Conservation (phyloP, 2,113 vertebrate species). For the Microtus richardsoni region DNA sequence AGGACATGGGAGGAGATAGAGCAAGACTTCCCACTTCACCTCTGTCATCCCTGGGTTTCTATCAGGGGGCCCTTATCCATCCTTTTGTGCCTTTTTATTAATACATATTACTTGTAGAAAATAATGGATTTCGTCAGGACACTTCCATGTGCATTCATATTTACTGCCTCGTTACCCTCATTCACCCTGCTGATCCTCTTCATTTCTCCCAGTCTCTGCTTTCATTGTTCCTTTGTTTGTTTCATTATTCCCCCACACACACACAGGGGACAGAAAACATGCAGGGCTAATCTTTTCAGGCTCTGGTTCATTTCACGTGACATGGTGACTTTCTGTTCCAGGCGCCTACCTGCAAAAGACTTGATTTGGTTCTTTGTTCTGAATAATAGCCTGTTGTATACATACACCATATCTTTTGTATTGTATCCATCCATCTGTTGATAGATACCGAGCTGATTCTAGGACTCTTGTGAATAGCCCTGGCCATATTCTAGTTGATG, state of each 20-base stretch:
- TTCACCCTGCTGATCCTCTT: background rate
- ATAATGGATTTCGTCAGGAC: background rate
- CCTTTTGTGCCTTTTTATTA: background rate
- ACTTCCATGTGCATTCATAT: too few species aligned
- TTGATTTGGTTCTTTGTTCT: background rate
- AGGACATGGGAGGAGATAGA: background rate
- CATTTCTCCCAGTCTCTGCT: background rate
- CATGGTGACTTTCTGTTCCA: background rate
- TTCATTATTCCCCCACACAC: background rate
- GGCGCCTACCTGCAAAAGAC: background rate
- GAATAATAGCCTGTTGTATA: background rate
- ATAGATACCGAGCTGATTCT: background rate
- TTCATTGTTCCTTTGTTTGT: too few species aligned
- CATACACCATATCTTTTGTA: background rate
- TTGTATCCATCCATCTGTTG: background rate
- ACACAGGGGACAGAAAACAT: background rate
- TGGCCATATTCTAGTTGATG: background rate
- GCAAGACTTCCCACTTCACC: background rate
- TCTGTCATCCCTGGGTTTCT: background rate
- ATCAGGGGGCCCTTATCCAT: background rate
- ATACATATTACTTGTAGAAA: background rate
- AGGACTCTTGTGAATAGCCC: background rate
- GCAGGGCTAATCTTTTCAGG: background rate
- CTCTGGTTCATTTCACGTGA: background rate
- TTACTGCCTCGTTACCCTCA: background rate